A percentile compares a stretch with the other conserved stretches of the same genome.
phyloP scores from a whole-genome alignment of 2,113 vertebrate genomes.

The Lamprotornis superbus region DNA sequence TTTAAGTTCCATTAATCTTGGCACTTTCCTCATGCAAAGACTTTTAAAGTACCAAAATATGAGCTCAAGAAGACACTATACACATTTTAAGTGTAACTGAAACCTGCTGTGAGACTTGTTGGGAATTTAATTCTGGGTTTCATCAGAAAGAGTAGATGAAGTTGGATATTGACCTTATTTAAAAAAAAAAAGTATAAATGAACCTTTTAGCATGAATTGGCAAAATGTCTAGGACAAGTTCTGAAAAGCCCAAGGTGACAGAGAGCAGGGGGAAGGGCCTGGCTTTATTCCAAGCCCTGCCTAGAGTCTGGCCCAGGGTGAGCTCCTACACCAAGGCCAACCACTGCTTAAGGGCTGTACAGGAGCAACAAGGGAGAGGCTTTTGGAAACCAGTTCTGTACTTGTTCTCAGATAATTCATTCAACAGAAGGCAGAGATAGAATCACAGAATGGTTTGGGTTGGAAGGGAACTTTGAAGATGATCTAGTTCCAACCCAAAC shows the following conservation, averaged over 20 bases:
- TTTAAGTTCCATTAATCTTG: not conserved
- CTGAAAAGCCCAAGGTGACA: not conserved
- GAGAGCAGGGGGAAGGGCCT: not conserved
- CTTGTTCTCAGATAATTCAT: not conserved
- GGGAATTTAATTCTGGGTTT: not conserved
- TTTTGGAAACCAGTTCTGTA: not conserved
- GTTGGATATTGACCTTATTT: not conserved
- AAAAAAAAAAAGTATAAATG: not conserved
- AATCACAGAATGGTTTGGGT: not conserved
- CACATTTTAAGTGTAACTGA: not conserved
- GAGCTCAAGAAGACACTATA: not conserved
- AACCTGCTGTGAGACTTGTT: not conserved
- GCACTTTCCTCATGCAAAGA: not conserved
- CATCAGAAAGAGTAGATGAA: not conserved
- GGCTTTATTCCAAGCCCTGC: not conserved
- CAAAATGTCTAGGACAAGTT: not conserved
- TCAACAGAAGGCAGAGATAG: not conserved
- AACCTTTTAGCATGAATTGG: not conserved
- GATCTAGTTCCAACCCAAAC: not conserved
- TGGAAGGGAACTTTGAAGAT: not conserved
- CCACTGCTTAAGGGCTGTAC: rapidly evolving
- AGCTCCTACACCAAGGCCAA: not conserved
- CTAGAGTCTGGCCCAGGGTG: not conserved
- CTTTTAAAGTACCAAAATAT: not conserved
- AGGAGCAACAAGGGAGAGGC: not conserved